A percentile compares a stretch with the other conserved stretches of the same genome.
Conservation (phyloP, 2,797 vertebrate species). For the Tadarida brasiliensis region DNA sequence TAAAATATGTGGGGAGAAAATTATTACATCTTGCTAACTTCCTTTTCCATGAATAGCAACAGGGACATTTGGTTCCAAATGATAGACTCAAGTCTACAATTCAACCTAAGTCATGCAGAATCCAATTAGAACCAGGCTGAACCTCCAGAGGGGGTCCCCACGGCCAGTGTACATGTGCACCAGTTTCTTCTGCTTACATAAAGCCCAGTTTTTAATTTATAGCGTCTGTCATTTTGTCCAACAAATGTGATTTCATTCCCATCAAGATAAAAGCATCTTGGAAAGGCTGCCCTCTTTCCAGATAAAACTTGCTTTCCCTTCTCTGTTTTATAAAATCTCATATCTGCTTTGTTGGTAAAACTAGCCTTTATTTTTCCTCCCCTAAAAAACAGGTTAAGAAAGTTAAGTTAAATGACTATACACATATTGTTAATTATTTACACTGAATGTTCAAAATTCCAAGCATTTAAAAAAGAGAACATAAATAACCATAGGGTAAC, state of each 20-base stretch:
- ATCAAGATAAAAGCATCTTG: slow-evolving; percentile 70
- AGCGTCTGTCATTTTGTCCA: slow-evolving; percentile 61
- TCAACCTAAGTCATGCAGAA: slow-evolving; percentile 37
- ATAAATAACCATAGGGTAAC: neutral
- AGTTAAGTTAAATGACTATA: neutral
- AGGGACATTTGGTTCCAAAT: slow-evolving; percentile 40
- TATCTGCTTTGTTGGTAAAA: slow-evolving; percentile 37
- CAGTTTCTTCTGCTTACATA: slow-evolving; percentile 57
- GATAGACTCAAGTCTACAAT: slow-evolving; percentile 58
- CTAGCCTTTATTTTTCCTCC: slow-evolving; percentile 14
- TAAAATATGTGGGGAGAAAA: slow-evolving; percentile 50
- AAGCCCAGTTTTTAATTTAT: slow-evolving; percentile 57
- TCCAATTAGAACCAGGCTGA: slow-evolving; percentile 51
- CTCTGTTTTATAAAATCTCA: slow-evolving; percentile 47
- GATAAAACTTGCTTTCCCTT: neutral
- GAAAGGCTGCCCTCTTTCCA: slow-evolving; percentile 8
- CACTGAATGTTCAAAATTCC: neutral
- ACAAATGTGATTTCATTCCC: slow-evolving; percentile 76
- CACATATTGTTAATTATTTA: neutral
- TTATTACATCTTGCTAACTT: slow-evolving; percentile 13
- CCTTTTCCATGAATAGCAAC: slow-evolving; percentile 57
- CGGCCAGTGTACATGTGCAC: neutral
- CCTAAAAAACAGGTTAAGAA: slow-evolving; percentile 30
- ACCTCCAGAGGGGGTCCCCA: neutral
- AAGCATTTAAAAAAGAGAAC: slow-evolving; percentile 46